Percentiles rank a stretch among this genome's conserved stretches.
phyloP scores from a whole-genome alignment of 2,888 invertebrate genomes.

The Aphelenchoides bicaudatus region DNA sequence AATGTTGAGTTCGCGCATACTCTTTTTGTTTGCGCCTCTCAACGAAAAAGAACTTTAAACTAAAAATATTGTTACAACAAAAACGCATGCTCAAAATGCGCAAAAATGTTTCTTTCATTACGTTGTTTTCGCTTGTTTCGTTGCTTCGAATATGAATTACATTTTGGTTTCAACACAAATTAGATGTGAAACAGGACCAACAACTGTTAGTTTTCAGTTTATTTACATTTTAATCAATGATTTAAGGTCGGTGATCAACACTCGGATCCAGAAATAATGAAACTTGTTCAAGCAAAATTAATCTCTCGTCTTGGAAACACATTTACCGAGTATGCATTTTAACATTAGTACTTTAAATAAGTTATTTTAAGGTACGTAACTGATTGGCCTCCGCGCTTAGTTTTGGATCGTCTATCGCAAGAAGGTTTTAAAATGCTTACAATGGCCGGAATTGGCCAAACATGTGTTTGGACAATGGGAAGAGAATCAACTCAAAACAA shows the following conservation, averaged over 20 bases:
- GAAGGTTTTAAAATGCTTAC: not conserved
- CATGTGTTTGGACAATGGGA: too few species aligned
- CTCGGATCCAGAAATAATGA: constrained; percentile 5
- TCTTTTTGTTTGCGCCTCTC: too few species aligned
- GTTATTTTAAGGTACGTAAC: constrained; percentile 6
- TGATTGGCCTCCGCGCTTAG: not conserved
- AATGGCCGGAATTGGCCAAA: constrained; percentile 8
- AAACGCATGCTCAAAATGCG: too few species aligned
- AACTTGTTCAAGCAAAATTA: not conserved
- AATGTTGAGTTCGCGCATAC: too few species aligned
- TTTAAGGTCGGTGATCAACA: too few species aligned
- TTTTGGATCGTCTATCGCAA: constrained; percentile 2
- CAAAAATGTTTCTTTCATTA: too few species aligned
- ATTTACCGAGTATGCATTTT: not conserved
- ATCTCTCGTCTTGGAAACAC: constrained; percentile 8
- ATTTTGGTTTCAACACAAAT: constrained; percentile 13
- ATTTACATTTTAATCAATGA: too few species aligned
- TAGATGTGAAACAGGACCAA: constrained; percentile 11
- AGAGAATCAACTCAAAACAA: too few species aligned
- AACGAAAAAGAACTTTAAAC: too few species aligned
- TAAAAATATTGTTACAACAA: too few species aligned
- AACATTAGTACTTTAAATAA: not conserved
- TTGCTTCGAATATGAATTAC: too few species aligned
- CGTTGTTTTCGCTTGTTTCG: too few species aligned
- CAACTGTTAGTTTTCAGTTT: not conserved